phyloP scores from a whole-genome alignment of 1,140 invertebrate species.

The Caenorhabditis brenneri region DNA sequence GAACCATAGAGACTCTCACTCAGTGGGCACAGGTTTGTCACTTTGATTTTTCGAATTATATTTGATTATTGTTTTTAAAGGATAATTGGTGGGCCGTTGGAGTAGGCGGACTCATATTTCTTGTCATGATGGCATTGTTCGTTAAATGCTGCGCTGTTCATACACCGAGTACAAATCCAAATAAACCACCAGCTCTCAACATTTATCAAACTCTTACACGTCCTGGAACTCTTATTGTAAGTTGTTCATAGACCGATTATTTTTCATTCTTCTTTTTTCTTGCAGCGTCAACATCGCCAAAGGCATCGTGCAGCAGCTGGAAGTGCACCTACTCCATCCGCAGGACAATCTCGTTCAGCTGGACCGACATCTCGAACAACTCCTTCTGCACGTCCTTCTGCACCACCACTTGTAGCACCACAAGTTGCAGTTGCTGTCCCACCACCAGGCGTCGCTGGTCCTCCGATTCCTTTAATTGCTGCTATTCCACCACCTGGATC shows the following conservation, averaged over 20 bases:
- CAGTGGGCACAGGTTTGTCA: conserved; percentile 62
- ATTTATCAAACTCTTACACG: conserved; percentile 68
- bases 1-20: conserved; percentile 77
- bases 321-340: conserved; percentile 3
- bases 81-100: conserved; percentile 96
- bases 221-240: conserved; percentile 61
- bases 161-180: conserved; percentile 78
- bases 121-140: conserved; percentile 95
- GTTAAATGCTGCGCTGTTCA: conserved; percentile 99
- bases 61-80: conserved; percentile 71
- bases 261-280: background rate
- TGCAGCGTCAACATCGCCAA: conserved; percentile 51
- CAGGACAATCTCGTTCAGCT: conserved; percentile 16
- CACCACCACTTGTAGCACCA: conserved; percentile 62
- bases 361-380: background rate
- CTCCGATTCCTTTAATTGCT: background rate
- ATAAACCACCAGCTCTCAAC: conserved; percentile 66
- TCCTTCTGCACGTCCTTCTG: conserved; percentile 46
- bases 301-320: conserved; percentile 52
- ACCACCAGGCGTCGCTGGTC: background rate
- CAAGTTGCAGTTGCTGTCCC: conserved; percentile 50
- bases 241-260: background rate
- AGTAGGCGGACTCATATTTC: conserved; percentile 80
- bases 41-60: background rate
- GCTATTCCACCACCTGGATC: background rate